phyloP scores from a whole-genome alignment of 2,888 invertebrate species.

The Pachymerium ferrugineum region DNA sequence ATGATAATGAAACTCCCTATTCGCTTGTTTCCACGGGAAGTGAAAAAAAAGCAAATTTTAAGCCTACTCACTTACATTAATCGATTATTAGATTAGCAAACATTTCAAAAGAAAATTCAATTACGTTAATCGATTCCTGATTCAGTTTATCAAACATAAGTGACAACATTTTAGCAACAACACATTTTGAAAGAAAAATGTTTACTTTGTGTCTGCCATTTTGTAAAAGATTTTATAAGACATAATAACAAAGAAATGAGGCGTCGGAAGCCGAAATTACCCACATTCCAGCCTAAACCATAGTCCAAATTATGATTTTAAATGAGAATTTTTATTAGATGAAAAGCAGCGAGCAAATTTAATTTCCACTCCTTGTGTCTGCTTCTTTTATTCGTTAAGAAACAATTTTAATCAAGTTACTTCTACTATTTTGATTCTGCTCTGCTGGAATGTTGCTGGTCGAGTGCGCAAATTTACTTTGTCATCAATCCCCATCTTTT shows the following conservation, averaged over 20 bases:
- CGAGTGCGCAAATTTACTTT: background rate
- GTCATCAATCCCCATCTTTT: background rate
- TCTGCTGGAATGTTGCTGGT: slow-evolving; percentile 7
- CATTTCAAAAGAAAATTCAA: too few relatives aligned
- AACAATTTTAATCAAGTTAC: slow-evolving; percentile 22
- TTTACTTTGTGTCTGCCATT: too few relatives aligned
- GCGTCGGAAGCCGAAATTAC: background rate
- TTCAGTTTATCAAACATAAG: too few relatives aligned
- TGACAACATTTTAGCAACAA: too few relatives aligned
- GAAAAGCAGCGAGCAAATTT: slow-evolving; percentile 22
- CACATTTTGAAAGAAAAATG: too few relatives aligned
- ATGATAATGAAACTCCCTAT: too few relatives aligned
- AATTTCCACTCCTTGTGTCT: slow-evolving; percentile 4
- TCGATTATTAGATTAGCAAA: too few relatives aligned
- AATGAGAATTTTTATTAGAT: slow-evolving; percentile 27
- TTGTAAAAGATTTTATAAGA: too few relatives aligned
- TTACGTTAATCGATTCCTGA: too few relatives aligned
- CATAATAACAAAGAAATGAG: slow-evolving; percentile 18
- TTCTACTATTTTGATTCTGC: slow-evolving; percentile 9
- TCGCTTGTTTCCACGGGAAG: too few relatives aligned
- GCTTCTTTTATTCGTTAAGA: slow-evolving; percentile 16
- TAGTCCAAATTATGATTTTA: slow-evolving; percentile 18
- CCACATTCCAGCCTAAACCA: slow-evolving; percentile 16
- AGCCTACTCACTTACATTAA: too few relatives aligned
- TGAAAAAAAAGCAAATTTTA: too few relatives aligned